Base-by-base conservation (phyloP, 2,888 invertebrate genomes). In the Sphaeridia pumilis region DNA sequence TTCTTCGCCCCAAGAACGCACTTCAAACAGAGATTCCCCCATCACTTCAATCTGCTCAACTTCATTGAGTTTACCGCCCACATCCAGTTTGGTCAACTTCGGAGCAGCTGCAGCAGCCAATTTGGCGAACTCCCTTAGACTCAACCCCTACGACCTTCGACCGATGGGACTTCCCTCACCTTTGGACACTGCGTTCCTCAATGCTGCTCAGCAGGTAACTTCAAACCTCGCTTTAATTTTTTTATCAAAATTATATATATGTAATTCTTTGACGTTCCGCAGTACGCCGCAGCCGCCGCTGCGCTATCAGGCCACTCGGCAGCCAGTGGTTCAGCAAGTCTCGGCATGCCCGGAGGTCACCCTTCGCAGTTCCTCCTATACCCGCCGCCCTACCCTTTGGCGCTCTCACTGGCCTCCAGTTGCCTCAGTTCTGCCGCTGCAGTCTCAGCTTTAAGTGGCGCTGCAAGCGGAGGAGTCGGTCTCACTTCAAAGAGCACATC, bases 131-230 rank as follows among this genome's bases (percentile, higher is more conserved):
- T 60, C 61, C 21, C 54, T 62, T n/a, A 50, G 63, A 34, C 55
- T 61, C 24, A 57, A 57, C 46, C 63, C 60, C 2, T 63, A 62
- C 35, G 64, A 64, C 36, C 50, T 64, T 21, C 45, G 64, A 54
- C 62, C 64, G 2, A 38, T 61, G 31, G 53, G 58, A 36, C 45
- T 63, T 7, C 63, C 58, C 82, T 83, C 70, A 83, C 87, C 87
- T 2, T 86, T 88, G 65, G 87, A 87, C 72, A 84, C 87, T 0
- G 86, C 87, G 0, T 75, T 87, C 54, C 75, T 87, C 36, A 83
- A 85, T 1, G 84, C 84, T 47, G 84, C 85, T 12, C 85, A 85
- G 69, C 85, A 85, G 78, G 85, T 84, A 73, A 35, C n/a, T 35
- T 10, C 7, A 27, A 17, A 27, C 22, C 21, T 14, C 46, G 7